These are phyloP conservation scores for Saccostrea cuccullata DNA, from an alignment of 1,140 invertebrate species.

Conservation along the genomic window DNA sequence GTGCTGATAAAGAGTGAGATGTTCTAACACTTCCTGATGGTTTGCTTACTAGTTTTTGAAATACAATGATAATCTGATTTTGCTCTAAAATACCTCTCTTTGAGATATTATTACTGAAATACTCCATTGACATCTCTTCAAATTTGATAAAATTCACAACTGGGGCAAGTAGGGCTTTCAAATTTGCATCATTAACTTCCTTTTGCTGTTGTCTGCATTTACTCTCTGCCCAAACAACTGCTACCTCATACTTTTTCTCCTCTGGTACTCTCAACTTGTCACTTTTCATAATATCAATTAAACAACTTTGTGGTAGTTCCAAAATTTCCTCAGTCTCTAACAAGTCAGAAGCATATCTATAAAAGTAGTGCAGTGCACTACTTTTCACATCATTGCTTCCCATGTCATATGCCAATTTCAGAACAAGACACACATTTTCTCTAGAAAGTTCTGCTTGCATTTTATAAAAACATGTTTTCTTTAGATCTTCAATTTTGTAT, in stretches of 20 bases:
- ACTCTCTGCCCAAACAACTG: conserved; percentile 45
- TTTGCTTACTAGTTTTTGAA: neutral
- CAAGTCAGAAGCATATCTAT: neutral
- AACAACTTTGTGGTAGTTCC: conserved; percentile 20
- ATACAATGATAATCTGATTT: neutral
- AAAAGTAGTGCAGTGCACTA: conserved; percentile 42
- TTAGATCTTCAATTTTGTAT: conserved; percentile 44
- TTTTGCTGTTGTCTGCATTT: conserved; percentile 43
- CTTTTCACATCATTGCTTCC: neutral
- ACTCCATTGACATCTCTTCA: conserved; percentile 46
- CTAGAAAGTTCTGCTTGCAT: neutral
- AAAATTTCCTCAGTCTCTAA: conserved; percentile 31
- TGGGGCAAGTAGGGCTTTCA: conserved; percentile 3
- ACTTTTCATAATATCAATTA: conserved; percentile 44
- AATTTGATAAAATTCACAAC: conserved; percentile 51
- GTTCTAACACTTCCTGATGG: no score
- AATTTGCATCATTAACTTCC: conserved; percentile 24
- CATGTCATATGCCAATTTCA: conserved; percentile 21
- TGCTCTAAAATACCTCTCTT: neutral
- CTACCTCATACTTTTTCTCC: conserved; percentile 50
- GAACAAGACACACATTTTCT: conserved; percentile 45
- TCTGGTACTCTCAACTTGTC: conserved; percentile 44
- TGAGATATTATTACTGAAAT: conserved; percentile 23
- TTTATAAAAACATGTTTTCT: conserved; percentile 24
- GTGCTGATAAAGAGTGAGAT: neutral